Conservation (phyloP, 2,797 vertebrate species). For the Malurus leucopterus region DNA sequence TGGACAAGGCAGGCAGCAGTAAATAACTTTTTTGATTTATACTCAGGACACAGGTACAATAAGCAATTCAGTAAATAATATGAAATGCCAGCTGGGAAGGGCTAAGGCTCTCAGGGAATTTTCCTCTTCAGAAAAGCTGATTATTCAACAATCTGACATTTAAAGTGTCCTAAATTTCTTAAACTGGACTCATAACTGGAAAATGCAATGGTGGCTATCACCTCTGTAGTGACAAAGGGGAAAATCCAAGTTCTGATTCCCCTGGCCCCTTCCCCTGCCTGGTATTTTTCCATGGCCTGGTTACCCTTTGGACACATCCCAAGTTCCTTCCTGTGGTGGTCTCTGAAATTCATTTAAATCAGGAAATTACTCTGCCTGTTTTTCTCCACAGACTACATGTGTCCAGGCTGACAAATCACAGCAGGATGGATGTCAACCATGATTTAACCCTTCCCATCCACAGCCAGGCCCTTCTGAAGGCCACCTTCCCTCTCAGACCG, state of each 20-base stretch:
- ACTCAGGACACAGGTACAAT: background rate
- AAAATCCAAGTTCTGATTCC: background rate
- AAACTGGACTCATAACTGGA: background rate
- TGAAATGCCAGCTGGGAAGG: background rate
- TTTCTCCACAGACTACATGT: constrained; percentile 38
- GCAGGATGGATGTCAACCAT: constrained; percentile 21
- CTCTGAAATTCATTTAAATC: constrained; percentile 60
- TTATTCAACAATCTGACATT: background rate
- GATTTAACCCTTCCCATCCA: constrained; percentile 34
- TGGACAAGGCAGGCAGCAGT: background rate
- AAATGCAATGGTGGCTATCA: background rate
- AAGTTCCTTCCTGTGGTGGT: constrained; percentile 65
- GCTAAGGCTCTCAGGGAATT: background rate
- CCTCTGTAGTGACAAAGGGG: background rate
- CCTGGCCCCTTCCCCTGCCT: constrained; percentile 29
- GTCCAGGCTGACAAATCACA: constrained; percentile 43
- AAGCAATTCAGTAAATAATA: background rate
- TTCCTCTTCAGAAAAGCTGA: background rate
- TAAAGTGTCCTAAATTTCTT: background rate
- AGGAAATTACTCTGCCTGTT: constrained; percentile 64
- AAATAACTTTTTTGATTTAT: background rate
- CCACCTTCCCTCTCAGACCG: background rate
- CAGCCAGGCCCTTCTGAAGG: background rate
- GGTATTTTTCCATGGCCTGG: constrained; percentile 60
- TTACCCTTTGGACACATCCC: constrained; percentile 46